Evolutionary conservation across 1,140 invertebrate species (phyloP).

Genomic region (Littorina saxatilis): DNA sequence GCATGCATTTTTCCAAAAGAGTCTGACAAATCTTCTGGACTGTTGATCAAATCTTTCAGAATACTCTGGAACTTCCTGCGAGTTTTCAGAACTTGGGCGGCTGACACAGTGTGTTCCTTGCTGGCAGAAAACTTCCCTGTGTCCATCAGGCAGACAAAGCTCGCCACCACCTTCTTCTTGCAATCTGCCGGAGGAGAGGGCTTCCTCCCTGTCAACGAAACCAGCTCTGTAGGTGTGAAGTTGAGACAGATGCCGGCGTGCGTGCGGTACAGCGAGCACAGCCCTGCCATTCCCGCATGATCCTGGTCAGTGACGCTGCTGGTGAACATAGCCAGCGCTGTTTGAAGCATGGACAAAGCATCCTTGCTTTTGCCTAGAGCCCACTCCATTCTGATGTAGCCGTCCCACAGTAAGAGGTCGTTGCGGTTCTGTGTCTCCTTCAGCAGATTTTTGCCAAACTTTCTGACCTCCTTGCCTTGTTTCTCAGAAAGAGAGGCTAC

Average conservation of each 20-base stretch:
- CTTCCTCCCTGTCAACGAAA: neutral
- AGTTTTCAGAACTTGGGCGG: slow-evolving; percentile 57
- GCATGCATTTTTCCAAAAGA: slow-evolving; percentile 22
- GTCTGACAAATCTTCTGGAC: neutral
- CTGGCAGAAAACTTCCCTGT: neutral
- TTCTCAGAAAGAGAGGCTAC: slow-evolving; percentile 33
- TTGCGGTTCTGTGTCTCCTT: slow-evolving; percentile 74
- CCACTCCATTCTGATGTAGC: slow-evolving; percentile 73
- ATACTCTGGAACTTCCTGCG: slow-evolving; percentile 44
- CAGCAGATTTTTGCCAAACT: slow-evolving; percentile 73
- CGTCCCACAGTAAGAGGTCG: slow-evolving; percentile 74
- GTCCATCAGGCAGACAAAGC: slow-evolving; percentile 19
- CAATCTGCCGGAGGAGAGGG: slow-evolving; percentile 6
- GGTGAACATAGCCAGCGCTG: slow-evolving; percentile 66
- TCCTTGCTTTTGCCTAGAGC: slow-evolving; percentile 64
- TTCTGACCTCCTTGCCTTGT: slow-evolving; percentile 68
- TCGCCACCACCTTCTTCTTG: slow-evolving; percentile 38
- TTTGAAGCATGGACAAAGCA: slow-evolving; percentile 71
- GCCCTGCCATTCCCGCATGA: slow-evolving; percentile 38
- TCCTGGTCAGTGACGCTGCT: slow-evolving; percentile 27
- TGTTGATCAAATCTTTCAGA: slow-evolving; percentile 41
- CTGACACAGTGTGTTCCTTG: slow-evolving; percentile 30
- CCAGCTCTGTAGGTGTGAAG: slow-evolving; percentile 42
- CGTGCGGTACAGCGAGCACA: slow-evolving; percentile 59
- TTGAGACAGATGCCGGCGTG: slow-evolving; percentile 59